Base-by-base conservation (phyloP, 2,888 invertebrate genomes). In the Oligia strigilis region DNA sequence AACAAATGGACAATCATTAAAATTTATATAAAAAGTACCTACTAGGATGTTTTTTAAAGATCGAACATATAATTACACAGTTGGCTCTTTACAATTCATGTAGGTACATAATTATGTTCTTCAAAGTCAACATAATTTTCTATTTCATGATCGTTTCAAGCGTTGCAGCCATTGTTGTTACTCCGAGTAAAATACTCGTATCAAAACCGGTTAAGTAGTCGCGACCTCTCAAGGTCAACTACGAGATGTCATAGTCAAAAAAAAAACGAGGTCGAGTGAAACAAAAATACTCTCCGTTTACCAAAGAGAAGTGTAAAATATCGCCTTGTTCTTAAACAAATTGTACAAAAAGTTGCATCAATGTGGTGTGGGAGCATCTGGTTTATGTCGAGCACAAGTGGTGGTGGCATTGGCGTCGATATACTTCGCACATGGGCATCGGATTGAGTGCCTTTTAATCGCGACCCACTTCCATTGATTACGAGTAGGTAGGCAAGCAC, bases 371-470 rank as follows among this genome's bases (percentile, higher is more conserved):
- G 80, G 91, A 29, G 90, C 95, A 94, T 95, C 94, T 95, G 95
- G 88, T 94, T 94, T 91, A 92, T 93, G 91, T 95, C 91, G 86
- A 87, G 82, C 85, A 89, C 91, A 93, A 93, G 92, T 93, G 92
- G 91, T 88, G 88, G 88, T 89, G 89, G 90, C 91, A 90, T 90
- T 87, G 92, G 89, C 85, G 86, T 90, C 91, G 90, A 87, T 90
- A 89, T 90, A 90, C 89, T 94, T 93, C 90, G 94, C 95, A 95
- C 94, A 95, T 95, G 95, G 93, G 93, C 91, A 90, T 91, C 90
- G 81, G 88, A 91, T 93, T 90, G 92, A 94, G 93, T 93, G 92
- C 91, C 92, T 93, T 94, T 94, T 93, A 94, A 93, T 92, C 92
- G 91, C 87, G 90, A 84, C 90, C 92, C 93, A 93, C 94, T 94